Base-by-base conservation (phyloP, 2,797 vertebrate species). In the Neopelma chrysocephalum region DNA sequence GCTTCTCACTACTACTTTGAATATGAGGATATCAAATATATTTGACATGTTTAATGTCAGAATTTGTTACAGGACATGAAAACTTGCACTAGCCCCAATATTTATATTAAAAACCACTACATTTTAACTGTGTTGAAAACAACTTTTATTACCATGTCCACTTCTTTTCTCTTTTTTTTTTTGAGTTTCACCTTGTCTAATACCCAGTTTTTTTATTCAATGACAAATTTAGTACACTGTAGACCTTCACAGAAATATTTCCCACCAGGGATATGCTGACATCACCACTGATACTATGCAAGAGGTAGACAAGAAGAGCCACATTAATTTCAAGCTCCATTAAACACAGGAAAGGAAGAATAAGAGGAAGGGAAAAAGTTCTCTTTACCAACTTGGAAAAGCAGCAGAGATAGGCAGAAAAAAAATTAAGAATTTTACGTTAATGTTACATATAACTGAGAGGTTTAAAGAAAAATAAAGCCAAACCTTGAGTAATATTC, bases 291-390 rank as follows among this genome's bases (percentile, higher is more conserved):
- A 76, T 56, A 77, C 70, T 31, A 58, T 21, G 70, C 69, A 96
- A 70, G 77, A 90, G 45, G 60, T 15, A 94, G 90, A 84, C 80
- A 85, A 83, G 78, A 92, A 48, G 16, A 82, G 36, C 53, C n/a
- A 69, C 48, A 29, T 66, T 96, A 88, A 97, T 96, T 97, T 96
- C 93, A 94, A 96, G 94, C 90, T 88, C 70, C 90, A 94, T 92
- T 96, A 91, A 93, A 76, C 90, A 91, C 62, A 83, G 78, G 69
- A 88, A 89, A 92, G 42, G 25, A 76, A 89, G 57, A 68, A 75
- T 50, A 25, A 71, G 42, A 87, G 78, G 20, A 36, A 6, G 19
- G 21, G 19, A 0, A 36, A 48, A 84, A 81, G 66, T 86, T 77
- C 73, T 42, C 62, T 65, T 70, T 29, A 60, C 68, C 38, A 90